Evolutionary conservation across 2,888 invertebrate genomes (phyloP), one percentile per base, ranked within the genome.

Genomic region (Callinectes sapidus): DNA sequence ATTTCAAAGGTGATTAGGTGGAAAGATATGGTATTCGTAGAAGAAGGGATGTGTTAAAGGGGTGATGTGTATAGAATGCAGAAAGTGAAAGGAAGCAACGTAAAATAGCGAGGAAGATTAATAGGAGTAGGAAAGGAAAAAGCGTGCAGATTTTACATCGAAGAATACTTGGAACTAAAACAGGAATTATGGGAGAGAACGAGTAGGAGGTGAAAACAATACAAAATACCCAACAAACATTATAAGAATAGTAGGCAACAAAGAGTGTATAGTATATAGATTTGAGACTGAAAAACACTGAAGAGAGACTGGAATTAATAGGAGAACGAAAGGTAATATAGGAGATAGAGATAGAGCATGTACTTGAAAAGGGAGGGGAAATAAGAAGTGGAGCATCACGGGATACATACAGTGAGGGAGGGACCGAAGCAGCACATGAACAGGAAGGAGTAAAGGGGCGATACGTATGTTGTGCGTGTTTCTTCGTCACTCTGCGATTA

Each of bases 401-500:
- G 61, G 61, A 23, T 16, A 61, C 13, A 61, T 3, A 61, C 2
- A 35, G 71, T 6, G 71, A n/a, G 28, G n/a, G 1, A 71, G 71
- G 71, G 71, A 71, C 23, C 8, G 28, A 28, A 71, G 10, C 8
- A 71, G 23, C 28, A 71, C 3, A 71, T 71, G n/a, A 71, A 71
- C 71, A n/a, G 18, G 23, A 71, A n/a, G 18, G 23, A 71, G 71
- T 71, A 16, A 81, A 8, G 32, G 35, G 35, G 16, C 1, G 14
- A 71, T 71, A 71, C n/a, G n/a, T 71, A 8, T 71, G 10, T n/a
- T 10, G 10, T n/a, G 23, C 8, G 71, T 71, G 23, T 71, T 71
- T 71, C 28, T 71, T 71, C 71, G 71, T 71, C 28, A 71, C 71
- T 71, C 18, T 71, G 71, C 10, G 71, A 71, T 71, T 71, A 71